Conservation (phyloP, 1,140 invertebrate genomes). For the Dendroctonus valens region DNA sequence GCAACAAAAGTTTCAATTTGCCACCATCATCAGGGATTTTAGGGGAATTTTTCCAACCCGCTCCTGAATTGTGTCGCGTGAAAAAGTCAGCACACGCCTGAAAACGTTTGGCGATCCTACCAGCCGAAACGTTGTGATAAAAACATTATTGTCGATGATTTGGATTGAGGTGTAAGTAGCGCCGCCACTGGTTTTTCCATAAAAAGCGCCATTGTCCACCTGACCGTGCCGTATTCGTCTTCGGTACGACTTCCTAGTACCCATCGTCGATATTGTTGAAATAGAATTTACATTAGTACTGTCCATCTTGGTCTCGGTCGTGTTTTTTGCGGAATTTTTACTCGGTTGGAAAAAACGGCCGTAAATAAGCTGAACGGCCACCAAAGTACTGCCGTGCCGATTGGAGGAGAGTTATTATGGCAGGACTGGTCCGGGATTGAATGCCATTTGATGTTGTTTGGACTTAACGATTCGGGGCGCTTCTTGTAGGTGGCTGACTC, state of each 20-base stretch:
- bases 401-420: conserved; percentile 14
- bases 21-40: no score
- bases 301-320: conserved; percentile 5
- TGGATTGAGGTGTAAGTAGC: not conserved
- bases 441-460: no score
- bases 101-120: no score
- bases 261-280: conserved; percentile 17
- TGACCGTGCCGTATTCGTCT: conserved; percentile 14
- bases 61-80: no score
- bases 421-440: not conserved
- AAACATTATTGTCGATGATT: no score
- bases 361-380: conserved; percentile 14
- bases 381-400: not conserved
- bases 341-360: conserved; percentile 1
- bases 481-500: not conserved
- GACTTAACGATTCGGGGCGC: no score
- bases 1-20: no score
- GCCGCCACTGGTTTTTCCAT: not conserved
- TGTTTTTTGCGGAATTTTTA: conserved; percentile 15
- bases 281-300: conserved; percentile 17
- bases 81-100: no score
- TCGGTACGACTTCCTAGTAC: conserved; percentile 14
- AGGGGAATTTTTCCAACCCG: no score
- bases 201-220: conserved; percentile 14
- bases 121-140: no score